phyloP scores from a whole-genome alignment of 1,140 invertebrate species.

The Drosophila gunungcola region DNA sequence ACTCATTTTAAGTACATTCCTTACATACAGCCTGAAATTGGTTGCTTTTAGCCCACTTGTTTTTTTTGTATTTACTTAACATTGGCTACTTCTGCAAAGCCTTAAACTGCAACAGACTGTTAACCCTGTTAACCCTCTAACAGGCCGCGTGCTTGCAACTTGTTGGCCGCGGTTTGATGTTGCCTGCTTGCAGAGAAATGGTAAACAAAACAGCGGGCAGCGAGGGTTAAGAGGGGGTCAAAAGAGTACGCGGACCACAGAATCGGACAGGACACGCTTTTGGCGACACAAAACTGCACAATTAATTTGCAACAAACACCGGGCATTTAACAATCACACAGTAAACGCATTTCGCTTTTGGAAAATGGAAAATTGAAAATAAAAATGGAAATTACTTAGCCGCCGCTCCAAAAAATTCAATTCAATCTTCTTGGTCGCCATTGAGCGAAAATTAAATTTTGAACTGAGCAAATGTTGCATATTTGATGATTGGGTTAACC shows the following conservation, averaged over 20 bases:
- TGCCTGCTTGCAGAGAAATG: not conserved
- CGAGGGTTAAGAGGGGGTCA: not conserved
- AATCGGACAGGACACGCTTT: not conserved
- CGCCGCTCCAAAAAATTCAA: not conserved
- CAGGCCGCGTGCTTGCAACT: constrained; percentile 28
- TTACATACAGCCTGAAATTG: too few relatives aligned
- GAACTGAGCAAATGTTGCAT: constrained; percentile 80
- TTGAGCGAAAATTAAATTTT: constrained; percentile 71
- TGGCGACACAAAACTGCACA: constrained; percentile 16
- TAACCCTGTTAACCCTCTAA: constrained; percentile 12
- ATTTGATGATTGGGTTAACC: constrained; percentile 72
- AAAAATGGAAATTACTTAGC: constrained; percentile 1
- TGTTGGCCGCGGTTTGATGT: constrained; percentile 15
- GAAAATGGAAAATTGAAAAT: constrained; percentile 16
- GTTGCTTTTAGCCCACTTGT: too few relatives aligned
- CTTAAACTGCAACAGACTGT: constrained; percentile 11
- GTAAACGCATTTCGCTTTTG: constrained; percentile 18
- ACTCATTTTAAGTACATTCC: too few relatives aligned
- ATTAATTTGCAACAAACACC: constrained; percentile 49
- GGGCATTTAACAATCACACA: constrained; percentile 40
- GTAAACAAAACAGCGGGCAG: constrained; percentile 18
- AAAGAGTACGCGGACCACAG: not conserved
- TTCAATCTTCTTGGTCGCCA: constrained; percentile 13
- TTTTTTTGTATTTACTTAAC: not conserved
- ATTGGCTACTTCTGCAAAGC: not conserved